Evolutionary conservation across 2,113 vertebrate genomes (phyloP).

Genomic region (Steatornis caripensis): DNA sequence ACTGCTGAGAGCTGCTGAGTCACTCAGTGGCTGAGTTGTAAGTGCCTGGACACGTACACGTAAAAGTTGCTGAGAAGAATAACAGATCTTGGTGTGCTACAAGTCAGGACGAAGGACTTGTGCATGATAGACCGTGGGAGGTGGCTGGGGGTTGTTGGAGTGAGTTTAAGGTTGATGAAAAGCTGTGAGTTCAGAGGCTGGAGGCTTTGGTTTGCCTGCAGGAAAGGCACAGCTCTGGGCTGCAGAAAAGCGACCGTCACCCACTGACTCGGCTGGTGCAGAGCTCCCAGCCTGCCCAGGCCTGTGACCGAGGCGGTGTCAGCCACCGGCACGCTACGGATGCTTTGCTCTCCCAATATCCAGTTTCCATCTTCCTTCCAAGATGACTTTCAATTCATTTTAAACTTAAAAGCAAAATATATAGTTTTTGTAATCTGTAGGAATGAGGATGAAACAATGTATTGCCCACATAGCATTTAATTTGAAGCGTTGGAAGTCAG

Average conservation of each 20-base stretch:
- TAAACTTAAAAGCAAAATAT: not conserved
- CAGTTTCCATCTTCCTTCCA: not conserved
- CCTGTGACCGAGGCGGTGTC: not conserved
- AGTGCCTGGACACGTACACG: conserved; percentile 27
- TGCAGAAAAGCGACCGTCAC: not conserved
- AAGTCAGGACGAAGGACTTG: conserved; percentile 17
- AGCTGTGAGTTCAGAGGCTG: not conserved
- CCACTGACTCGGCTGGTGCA: fast-evolving
- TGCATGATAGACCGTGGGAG: not conserved
- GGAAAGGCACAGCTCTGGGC: not conserved
- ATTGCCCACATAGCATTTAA: not conserved
- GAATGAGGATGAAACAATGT: not conserved
- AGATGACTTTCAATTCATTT: not conserved
- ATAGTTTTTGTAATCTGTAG: not conserved
- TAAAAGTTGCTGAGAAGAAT: not conserved
- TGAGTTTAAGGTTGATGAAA: not conserved
- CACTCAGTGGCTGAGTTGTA: conserved; percentile 6
- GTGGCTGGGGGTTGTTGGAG: not conserved
- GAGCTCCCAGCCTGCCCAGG: not conserved
- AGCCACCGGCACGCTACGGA: not conserved
- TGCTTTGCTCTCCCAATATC: not conserved
- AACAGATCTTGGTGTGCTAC: not conserved
- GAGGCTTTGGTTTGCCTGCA: not conserved
- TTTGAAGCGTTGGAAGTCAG: not conserved
- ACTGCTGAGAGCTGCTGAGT: not conserved